A percentile compares a stretch with the other conserved stretches of the same genome.
Evolutionary conservation across 2,888 invertebrate genomes (phyloP).

Genomic region (Baccha elongata): DNA sequence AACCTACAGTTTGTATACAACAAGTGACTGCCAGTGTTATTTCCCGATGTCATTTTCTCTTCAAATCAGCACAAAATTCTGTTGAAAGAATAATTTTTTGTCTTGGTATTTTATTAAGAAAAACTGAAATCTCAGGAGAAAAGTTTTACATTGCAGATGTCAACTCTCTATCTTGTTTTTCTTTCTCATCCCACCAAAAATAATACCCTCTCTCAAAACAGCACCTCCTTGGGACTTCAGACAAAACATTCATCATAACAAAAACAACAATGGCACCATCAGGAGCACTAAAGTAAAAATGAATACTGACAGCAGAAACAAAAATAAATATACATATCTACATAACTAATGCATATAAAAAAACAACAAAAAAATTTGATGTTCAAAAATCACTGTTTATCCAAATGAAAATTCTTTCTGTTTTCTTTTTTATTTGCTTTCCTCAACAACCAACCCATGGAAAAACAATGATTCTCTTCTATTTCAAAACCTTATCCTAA

Average conservation of each 20-base stretch:
- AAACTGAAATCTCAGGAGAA: constrained; percentile 34
- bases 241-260: constrained; percentile 68
- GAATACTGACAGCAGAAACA: constrained; percentile 41
- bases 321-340: too few relatives aligned
- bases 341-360: constrained; percentile 24
- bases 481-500: constrained; percentile 19
- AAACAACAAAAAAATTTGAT: constrained; percentile 54
- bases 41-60: background rate
- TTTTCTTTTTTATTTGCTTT: constrained; percentile 64
- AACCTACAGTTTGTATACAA: too few relatives aligned
- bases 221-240: constrained; percentile 37
- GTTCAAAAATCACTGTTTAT: constrained; percentile 74
- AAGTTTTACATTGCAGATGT: constrained; percentile 65
- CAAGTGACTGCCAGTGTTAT: too few relatives aligned
- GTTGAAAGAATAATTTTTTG: background rate
- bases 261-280: constrained; percentile 66
- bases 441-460: constrained; percentile 34
- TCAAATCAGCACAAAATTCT: background rate
- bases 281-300: constrained; percentile 67
- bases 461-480: too few relatives aligned
- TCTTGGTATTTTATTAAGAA: constrained; percentile 62
- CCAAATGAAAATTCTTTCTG: constrained; percentile 75
- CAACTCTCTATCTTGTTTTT: constrained; percentile 44
- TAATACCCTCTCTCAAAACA: constrained; percentile 2
- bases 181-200: constrained; percentile 15